Evolutionary conservation across 1,140 invertebrate species (phyloP), one percentile per base, ranked within the genome.

Genomic region (Neoseiulus cucumeris): DNA sequence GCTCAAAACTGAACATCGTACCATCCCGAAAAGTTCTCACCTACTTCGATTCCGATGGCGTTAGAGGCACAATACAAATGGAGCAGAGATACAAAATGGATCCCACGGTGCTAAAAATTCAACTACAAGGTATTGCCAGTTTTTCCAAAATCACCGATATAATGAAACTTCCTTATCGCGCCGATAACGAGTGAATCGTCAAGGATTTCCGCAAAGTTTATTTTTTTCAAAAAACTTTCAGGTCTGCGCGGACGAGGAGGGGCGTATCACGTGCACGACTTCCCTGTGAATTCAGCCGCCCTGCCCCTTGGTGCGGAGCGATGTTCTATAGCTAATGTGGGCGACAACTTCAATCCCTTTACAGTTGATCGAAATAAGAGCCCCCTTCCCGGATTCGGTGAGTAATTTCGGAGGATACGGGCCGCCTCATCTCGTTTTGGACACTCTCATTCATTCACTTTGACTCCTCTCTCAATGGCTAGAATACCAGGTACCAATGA

Each of bases 51-150:
- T 81, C 82, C 44, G 82, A 84, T 45, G 89, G 89, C 2, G 83
- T 94, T 2, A 83, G 81, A 72, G 91, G 90, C 0, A 83, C 79
- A 7, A 65, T 71, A 18, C 42, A 66, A 1, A 81, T 95, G 30
- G 81, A 79, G 7, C 92, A 96, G 77, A 80, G 83, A 22, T 89
- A 87, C 0, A 83, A 83, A 7, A 91, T 88, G 72, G 84, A 90
- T 75, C 84, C 87, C 0, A 91, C 90, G 0, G 85, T 83, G 76
- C 76, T 89, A 0, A 83, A 83, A 69, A 83, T 93, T 64, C 83
- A 85, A 65, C 72, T 92, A 20, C 79, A 70, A 14, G 70, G 41
- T 64, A n/a, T n/a, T n/a, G n/a, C n/a, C n/a, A n/a, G n/a, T n/a
- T n/a, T n/a, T n/a, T n/a, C n/a, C n/a, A n/a, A n/a, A n/a, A n/a